A percentile compares a stretch with the other conserved stretches of the same genome.
Evolutionary conservation across 2,888 invertebrate species (phyloP).

Genomic region (Stenoptilia bipunctidactyla): DNA sequence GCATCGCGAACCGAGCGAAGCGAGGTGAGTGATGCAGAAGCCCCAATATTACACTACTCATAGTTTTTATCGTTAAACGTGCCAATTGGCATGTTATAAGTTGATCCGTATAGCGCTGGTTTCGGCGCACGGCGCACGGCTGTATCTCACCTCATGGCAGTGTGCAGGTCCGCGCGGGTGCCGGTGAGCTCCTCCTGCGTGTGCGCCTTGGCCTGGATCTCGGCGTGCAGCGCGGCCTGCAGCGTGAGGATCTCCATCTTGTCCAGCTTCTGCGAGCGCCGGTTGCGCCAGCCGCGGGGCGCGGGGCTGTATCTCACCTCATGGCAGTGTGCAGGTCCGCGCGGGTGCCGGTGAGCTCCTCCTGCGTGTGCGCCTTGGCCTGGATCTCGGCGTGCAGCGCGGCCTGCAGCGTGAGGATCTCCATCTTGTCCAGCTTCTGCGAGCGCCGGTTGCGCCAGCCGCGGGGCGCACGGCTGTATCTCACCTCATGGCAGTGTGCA

Average conservation of each 20-base stretch:
- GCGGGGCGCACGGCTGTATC: slow-evolving; percentile 9
- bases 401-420: slow-evolving; percentile 93
- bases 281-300: slow-evolving; percentile 85
- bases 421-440: slow-evolving; percentile 98
- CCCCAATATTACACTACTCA: too few species aligned
- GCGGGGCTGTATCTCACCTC: too few species aligned
- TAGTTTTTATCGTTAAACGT: too few species aligned
- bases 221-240: slow-evolving; percentile 93
- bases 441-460: slow-evolving; percentile 95
- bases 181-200: slow-evolving; percentile 94
- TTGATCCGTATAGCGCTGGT: too few species aligned
- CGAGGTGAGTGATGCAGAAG: too few species aligned
- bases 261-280: slow-evolving; percentile 95
- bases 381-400: slow-evolving; percentile 96
- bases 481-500: too few species aligned
- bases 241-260: slow-evolving; percentile 97
- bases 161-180: slow-evolving; percentile 88
- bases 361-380: slow-evolving; percentile 94
- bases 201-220: slow-evolving; percentile 96
- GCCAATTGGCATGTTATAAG: too few species aligned
- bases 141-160: too few species aligned
- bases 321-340: slow-evolving; percentile 90
- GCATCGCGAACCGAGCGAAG: too few species aligned
- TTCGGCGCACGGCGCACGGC: slow-evolving; percentile 74
- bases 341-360: slow-evolving; percentile 91